These are phyloP conservation scores for Glomeris marginata DNA, from an alignment of 2,888 invertebrate species.

Conservation along the genomic window DNA sequence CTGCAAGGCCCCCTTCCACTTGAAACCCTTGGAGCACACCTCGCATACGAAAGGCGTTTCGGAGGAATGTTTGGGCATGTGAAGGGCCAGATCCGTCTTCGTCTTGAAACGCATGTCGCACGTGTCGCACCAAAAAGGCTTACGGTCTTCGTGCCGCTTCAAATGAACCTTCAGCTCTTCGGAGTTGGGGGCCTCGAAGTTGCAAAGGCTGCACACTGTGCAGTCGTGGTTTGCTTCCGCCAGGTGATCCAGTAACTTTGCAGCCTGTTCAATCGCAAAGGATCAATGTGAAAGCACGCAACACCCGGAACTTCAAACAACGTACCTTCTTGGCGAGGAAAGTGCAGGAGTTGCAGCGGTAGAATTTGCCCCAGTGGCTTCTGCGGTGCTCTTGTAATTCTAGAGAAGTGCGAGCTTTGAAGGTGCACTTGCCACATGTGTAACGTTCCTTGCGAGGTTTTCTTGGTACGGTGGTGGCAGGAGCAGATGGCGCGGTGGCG, in stretches of 20 bases:
- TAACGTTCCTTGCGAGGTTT: too few relatives aligned
- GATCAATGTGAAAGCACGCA: slow-evolving; percentile 8
- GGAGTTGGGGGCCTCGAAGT: slow-evolving; percentile 23
- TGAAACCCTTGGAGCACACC: slow-evolving; percentile 38
- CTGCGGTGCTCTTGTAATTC: too few relatives aligned
- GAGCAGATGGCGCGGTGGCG: too few relatives aligned
- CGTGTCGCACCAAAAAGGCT: slow-evolving; percentile 38
- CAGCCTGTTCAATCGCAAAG: slow-evolving; percentile 20
- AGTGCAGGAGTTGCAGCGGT: too few relatives aligned
- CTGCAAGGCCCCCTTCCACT: slow-evolving; percentile 42
- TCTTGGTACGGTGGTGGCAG: too few relatives aligned
- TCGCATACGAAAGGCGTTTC: slow-evolving; percentile 39
- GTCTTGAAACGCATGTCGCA: slow-evolving; percentile 38
- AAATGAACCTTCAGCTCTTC: slow-evolving; percentile 30
- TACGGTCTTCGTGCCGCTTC: slow-evolving; percentile 31
- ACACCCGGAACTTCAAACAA: slow-evolving; percentile 11
- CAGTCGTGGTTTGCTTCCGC: slow-evolving; percentile 22
- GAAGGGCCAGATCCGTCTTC: slow-evolving; percentile 34
- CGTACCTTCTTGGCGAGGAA: neutral
- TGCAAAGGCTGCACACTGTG: slow-evolving; percentile 29
- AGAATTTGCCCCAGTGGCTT: too few relatives aligned
- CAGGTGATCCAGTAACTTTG: slow-evolving; percentile 22
- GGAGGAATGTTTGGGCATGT: slow-evolving; percentile 40
- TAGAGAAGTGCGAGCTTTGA: too few relatives aligned
- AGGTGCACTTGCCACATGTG: too few relatives aligned